Percentiles rank a stretch among this genome's conserved stretches.
Conservation (phyloP, 2,797 vertebrate species). For the Sebastes hubbsi region DNA sequence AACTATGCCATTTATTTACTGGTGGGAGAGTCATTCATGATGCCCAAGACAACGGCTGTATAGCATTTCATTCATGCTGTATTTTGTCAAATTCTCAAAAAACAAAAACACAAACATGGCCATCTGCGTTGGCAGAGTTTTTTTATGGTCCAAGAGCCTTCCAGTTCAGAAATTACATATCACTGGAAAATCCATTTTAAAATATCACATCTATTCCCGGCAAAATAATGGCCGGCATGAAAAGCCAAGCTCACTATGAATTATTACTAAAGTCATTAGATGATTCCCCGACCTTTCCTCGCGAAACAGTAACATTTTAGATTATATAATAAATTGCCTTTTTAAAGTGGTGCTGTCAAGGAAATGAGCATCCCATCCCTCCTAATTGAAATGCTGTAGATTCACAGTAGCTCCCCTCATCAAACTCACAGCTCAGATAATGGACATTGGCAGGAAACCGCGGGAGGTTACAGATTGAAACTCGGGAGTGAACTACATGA, state of each 20-base stretch:
- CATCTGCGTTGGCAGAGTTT: slow-evolving; percentile 34
- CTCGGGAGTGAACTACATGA: slow-evolving; percentile 15
- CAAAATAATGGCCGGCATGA: slow-evolving; percentile 12
- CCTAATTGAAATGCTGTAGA: slow-evolving; percentile 49
- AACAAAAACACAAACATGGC: slow-evolving; percentile 20
- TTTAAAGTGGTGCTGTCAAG: slow-evolving; percentile 40
- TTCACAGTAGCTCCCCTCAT: slow-evolving; percentile 48
- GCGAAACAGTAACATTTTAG: slow-evolving; percentile 36
- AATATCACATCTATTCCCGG: slow-evolving; percentile 14
- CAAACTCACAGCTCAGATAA: slow-evolving; percentile 48
- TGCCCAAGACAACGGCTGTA: slow-evolving; percentile 5
- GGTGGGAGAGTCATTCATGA: background rate
- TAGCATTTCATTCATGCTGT: slow-evolving; percentile 18
- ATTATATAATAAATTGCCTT: slow-evolving; percentile 50
- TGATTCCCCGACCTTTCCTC: slow-evolving; percentile 26
- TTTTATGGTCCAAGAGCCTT: slow-evolving; percentile 14
- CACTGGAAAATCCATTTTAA: slow-evolving; percentile 16
- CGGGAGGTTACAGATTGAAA: slow-evolving; percentile 41
- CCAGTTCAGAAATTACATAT: slow-evolving; percentile 13
- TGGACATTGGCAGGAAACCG: slow-evolving; percentile 46
- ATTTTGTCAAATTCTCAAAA: slow-evolving; percentile 33
- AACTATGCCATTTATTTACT: background rate
- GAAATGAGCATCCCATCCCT: slow-evolving; percentile 41
- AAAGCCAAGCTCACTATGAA: slow-evolving; percentile 22
- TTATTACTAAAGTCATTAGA: slow-evolving; percentile 35